These are phyloP conservation scores for Zele albiditarsus DNA, from an alignment of 2,888 invertebrate species.

Conservation along the genomic window DNA sequence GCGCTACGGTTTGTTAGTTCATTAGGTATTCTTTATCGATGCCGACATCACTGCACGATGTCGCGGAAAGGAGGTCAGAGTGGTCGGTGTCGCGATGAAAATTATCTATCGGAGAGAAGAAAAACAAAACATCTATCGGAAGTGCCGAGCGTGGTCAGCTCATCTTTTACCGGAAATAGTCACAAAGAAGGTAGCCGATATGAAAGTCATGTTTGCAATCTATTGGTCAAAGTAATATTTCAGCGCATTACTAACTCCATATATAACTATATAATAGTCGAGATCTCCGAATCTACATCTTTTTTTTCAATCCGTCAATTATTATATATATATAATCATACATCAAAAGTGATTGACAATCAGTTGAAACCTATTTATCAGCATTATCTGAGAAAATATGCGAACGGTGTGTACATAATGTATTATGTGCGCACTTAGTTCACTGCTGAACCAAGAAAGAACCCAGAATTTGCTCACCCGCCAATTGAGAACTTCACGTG, in stretches of 20 bases:
- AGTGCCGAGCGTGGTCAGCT: background rate
- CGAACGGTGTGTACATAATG: too few relatives aligned
- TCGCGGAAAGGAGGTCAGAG: background rate
- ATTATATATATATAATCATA: too few relatives aligned
- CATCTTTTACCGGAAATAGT: background rate
- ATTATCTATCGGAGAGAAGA: background rate
- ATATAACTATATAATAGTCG: too few relatives aligned
- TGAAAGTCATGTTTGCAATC: background rate
- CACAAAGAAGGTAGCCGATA: background rate
- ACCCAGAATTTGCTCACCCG: slow-evolving; percentile 8
- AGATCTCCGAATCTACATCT: too few relatives aligned
- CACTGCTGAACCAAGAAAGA: slow-evolving; percentile 17
- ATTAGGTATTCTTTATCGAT: background rate
- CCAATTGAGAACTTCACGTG: background rate
- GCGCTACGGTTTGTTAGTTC: background rate
- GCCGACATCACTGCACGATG: background rate
- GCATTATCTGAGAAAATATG: too few relatives aligned
- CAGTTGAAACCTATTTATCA: too few relatives aligned
- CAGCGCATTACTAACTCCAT: background rate
- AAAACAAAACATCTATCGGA: background rate
- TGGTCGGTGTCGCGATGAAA: background rate
- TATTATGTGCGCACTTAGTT: too few relatives aligned
- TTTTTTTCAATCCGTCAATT: too few relatives aligned
- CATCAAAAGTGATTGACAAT: too few relatives aligned
- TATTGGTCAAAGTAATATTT: background rate